Percentiles rank a stretch among this genome's conserved stretches.
These are phyloP conservation scores for Platerodrilus igneus DNA, from an alignment of 2,888 invertebrate species.

Conservation along the genomic window DNA sequence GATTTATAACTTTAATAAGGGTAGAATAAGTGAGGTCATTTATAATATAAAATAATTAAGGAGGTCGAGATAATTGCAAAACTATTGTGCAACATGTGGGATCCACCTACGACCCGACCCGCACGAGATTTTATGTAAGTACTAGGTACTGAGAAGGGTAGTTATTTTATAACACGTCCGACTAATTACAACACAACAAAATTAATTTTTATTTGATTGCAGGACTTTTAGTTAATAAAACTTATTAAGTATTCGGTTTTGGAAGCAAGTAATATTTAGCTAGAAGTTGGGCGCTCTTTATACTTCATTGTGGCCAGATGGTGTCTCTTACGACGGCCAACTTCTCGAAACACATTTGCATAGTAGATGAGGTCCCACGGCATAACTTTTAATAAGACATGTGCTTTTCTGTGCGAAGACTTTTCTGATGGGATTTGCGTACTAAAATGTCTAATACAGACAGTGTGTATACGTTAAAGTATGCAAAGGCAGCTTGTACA, in stretches of 20 bases:
- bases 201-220: too few species aligned
- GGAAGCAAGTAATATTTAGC: too few species aligned
- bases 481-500: constrained; percentile 24
- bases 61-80: constrained; percentile 47
- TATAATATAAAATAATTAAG: too few species aligned
- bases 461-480: constrained; percentile 17
- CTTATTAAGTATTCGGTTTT: constrained; percentile 40
- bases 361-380: constrained; percentile 46
- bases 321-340: constrained; percentile 44
- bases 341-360: constrained; percentile 48
- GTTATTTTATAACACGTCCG: too few species aligned
- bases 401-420: constrained; percentile 16
- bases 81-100: constrained; percentile 49
- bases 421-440: constrained; percentile 13
- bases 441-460: constrained; percentile 13
- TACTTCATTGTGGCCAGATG: constrained; percentile 57
- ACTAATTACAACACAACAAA: too few species aligned
- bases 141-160: constrained; percentile 24
- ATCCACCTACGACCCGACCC: constrained; percentile 28
- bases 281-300: constrained; percentile 49
- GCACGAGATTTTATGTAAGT: too few species aligned
- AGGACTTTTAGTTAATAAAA: too few species aligned
- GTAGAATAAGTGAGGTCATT: constrained; percentile 18
- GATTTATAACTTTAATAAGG: constrained; percentile 21
- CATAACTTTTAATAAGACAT: constrained; percentile 23